These are phyloP conservation scores for Philonicus albiceps DNA, from an alignment of 2,888 invertebrate genomes.

Conservation along the genomic window DNA sequence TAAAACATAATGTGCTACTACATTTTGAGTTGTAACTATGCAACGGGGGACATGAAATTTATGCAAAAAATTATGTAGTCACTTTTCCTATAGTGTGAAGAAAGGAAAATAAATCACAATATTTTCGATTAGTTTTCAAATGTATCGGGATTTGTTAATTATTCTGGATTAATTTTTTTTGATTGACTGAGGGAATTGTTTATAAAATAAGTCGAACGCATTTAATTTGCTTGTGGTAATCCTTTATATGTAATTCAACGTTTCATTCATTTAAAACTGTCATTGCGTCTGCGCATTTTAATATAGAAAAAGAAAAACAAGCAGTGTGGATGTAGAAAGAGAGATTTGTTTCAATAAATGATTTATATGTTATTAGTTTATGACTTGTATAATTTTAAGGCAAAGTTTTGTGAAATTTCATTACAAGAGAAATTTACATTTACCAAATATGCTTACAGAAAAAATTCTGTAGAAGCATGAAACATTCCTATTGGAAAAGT, in stretches of 20 bases:
- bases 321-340: background rate
- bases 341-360: background rate
- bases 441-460: too few relatives aligned
- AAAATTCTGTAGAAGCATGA: too few relatives aligned
- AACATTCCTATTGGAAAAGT: background rate
- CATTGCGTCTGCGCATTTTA: background rate
- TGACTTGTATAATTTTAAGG: background rate
- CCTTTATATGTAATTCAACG: background rate
- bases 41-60: background rate
- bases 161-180: background rate
- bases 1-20: constrained; percentile 7
- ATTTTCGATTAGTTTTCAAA: background rate
- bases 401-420: background rate
- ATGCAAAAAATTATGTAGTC: background rate
- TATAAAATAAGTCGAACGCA: background rate
- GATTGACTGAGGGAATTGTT: background rate
- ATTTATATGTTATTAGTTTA: background rate
- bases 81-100: constrained; percentile 1
- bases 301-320: background rate
- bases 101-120: background rate
- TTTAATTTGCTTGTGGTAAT: background rate
- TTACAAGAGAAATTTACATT: too few relatives aligned
- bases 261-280: background rate
- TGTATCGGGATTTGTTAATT: background rate
- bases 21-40: constrained; percentile 16